Percentiles rank a stretch among this genome's conserved stretches.
Conservation (phyloP, 2,888 invertebrate species). For the Ernsta delagoae region DNA sequence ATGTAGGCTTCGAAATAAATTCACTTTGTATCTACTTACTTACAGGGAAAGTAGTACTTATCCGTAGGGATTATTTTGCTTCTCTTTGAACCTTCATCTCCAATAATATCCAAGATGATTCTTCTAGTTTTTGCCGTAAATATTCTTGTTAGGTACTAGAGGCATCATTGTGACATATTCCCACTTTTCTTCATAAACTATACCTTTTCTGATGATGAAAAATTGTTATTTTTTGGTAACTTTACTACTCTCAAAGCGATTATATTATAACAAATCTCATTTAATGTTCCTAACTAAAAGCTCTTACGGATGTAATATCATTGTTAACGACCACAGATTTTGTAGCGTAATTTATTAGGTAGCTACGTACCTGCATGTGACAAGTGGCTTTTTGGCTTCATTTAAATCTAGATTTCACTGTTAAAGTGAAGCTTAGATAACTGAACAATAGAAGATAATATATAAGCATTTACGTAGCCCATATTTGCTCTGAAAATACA, state of each 20-base stretch:
- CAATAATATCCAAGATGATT: too few species aligned
- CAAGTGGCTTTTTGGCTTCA: neutral
- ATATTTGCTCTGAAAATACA: constrained; percentile 54
- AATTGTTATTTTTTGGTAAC: too few species aligned
- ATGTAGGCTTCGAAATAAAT: neutral
- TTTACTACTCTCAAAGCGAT: too few species aligned
- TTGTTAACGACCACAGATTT: neutral
- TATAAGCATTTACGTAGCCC: constrained; percentile 11
- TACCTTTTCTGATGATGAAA: too few species aligned
- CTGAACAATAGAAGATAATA: neutral
- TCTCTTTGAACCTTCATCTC: neutral
- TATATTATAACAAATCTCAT: too few species aligned
- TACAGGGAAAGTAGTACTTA: neutral
- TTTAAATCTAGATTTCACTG: neutral
- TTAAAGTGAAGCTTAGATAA: neutral
- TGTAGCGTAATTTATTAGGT: neutral
- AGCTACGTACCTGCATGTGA: too few species aligned
- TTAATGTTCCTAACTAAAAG: too few species aligned
- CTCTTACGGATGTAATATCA: too few species aligned
- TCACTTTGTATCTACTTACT: neutral
- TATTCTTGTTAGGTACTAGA: too few species aligned
- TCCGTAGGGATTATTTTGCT: neutral
- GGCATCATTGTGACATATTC: too few species aligned
- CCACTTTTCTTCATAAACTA: too few species aligned
- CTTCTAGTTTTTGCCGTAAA: too few species aligned